phyloP scores from a whole-genome alignment of 1,140 invertebrate species.

The Drosophila pachea region DNA sequence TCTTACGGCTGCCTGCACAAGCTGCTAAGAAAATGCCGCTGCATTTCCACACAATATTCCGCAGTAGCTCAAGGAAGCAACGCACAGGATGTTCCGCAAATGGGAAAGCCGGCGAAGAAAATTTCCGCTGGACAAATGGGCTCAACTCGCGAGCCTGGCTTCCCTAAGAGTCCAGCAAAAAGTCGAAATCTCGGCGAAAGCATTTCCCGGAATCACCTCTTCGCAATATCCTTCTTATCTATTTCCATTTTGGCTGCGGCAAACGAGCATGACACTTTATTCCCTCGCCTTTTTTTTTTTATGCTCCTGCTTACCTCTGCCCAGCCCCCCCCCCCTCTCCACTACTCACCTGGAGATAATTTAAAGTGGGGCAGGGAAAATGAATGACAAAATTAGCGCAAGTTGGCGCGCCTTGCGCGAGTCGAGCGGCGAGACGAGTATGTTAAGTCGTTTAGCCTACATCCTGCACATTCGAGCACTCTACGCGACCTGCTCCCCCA shows the following conservation, averaged over 20 bases:
- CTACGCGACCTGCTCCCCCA: not conserved
- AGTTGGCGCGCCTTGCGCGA: too few species aligned
- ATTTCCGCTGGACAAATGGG: too few species aligned
- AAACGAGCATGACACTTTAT: constrained; percentile 44
- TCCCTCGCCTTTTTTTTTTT: constrained; percentile 38
- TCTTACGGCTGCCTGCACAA: constrained; percentile 63
- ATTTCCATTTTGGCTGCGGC: constrained; percentile 1
- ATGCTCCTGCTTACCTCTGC: constrained; percentile 31
- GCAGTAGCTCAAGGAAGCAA: not conserved
- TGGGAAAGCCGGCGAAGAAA: too few species aligned
- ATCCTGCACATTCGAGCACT: constrained; percentile 21
- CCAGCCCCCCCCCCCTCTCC: not conserved
- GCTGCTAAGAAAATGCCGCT: constrained; percentile 44
- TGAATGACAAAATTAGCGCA: constrained; percentile 65
- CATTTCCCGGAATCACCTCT: not conserved
- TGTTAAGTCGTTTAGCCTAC: constrained; percentile 65
- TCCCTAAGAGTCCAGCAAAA: too few species aligned
- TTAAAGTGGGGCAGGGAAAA: constrained; percentile 14
- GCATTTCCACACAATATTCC: constrained; percentile 47
- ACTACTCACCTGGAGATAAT: constrained; percentile 17
- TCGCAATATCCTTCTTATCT: constrained; percentile 25
- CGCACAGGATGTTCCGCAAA: not conserved
- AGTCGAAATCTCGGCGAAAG: not conserved
- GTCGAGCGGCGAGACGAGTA: constrained; percentile 11
- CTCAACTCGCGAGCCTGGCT: too few species aligned